Conservation (phyloP, 35 echinoderm and acorn worm genomes). For the Diadema setosum region DNA sequence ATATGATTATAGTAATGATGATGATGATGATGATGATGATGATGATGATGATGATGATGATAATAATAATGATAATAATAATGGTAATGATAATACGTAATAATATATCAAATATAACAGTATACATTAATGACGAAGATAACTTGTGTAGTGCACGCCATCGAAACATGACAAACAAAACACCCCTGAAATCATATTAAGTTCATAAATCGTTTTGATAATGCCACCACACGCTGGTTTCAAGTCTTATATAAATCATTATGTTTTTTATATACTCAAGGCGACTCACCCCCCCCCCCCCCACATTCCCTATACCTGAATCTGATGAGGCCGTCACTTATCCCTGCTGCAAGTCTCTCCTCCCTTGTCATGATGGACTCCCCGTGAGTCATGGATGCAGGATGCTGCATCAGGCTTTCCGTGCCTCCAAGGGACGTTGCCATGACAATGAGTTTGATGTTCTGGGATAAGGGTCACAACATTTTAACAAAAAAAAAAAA, state of each 20-base stretch:
- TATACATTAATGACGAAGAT: too few relatives aligned
- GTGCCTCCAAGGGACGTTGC: conserved; percentile 58
- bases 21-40: too few relatives aligned
- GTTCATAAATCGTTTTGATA: neutral
- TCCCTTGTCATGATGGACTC: conserved; percentile 3
- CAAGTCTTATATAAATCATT: neutral
- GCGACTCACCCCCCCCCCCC: neutral
- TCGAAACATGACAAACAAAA: too few relatives aligned
- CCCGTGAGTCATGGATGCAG: conserved; percentile 72
- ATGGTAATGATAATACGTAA: too few relatives aligned
- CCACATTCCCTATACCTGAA: neutral
- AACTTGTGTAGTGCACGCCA: too few relatives aligned
- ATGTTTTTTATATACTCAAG: neutral
- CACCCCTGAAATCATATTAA: neutral
- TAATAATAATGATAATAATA: too few relatives aligned
- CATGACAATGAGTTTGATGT: conserved; percentile 39
- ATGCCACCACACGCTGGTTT: neutral
- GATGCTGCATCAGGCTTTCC: conserved; percentile 59
- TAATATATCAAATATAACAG: too few relatives aligned
- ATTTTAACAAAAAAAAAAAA: neutral
- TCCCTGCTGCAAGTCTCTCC: conserved; percentile 24
- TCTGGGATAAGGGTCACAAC: neutral
- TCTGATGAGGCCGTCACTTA: conserved; percentile 53
- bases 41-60: too few relatives aligned
- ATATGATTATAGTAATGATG: too few relatives aligned